Base-by-base conservation (phyloP, 1,140 invertebrate genomes). In the Brachystomella parvula region DNA sequence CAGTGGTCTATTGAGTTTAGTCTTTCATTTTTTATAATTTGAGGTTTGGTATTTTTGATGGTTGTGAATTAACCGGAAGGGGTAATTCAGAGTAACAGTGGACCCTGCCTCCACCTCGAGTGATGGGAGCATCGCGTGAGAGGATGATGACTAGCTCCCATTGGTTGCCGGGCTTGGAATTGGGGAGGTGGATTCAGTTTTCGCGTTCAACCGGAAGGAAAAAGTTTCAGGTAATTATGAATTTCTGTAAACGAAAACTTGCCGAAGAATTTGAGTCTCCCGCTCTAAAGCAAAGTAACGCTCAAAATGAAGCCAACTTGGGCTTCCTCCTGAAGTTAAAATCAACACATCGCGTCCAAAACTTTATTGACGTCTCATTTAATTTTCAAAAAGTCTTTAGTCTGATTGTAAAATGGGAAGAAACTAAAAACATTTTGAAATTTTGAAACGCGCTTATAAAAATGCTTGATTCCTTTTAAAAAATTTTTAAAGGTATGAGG, bases 381-480 rank as follows among this genome's bases (percentile, higher is more conserved):
- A n/a, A 12, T 9, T n/a, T 44, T 44, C 39, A 12, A n/a, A n/a
- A n/a, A 44, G 9, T 44, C 39, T 12, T n/a, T 12, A n/a, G n/a
- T 44, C 9, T 44, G n/a, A 44, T 44, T 44, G 9, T n/a, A 44
- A 44, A n/a, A n/a, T n/a, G n/a, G n/a, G n/a, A n/a, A n/a, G n/a
- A n/a, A n/a, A n/a, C n/a, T 44, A 44, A 44, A 44, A 44, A 44
- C n/a, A n/a, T n/a, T n/a, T n/a, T n/a, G 39, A 44, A 44, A 44
- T 12, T 44, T 44, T 44, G 9, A n/a, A 9, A 44, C 9, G 9
- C 9, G 39, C 39, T 44, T 44, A 44, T 44, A 44, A 44, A 44
- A 44, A 44, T 44, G 9, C 39, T 44, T 44, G n/a, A 44, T 44
- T 44, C n/a, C 9, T 12, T 44, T 44, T 12, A 44, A 9, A 44